phyloP scores from a whole-genome alignment of 2,113 vertebrate species.

The Dipodomys spectabilis region DNA sequence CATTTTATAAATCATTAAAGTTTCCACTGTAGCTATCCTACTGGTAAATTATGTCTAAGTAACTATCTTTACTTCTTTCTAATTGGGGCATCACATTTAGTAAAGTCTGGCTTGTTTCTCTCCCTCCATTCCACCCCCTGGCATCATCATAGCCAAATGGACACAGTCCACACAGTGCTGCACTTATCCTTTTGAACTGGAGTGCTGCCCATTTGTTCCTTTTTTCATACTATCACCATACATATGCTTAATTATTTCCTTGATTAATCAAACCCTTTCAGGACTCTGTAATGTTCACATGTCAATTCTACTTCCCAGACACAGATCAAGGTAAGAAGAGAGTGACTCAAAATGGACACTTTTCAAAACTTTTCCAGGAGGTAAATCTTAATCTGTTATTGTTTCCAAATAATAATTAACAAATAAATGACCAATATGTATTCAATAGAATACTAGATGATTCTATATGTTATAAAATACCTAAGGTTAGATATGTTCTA shows the following conservation, averaged over 20 bases:
- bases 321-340: neutral
- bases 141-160: neutral
- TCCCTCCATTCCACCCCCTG: neutral
- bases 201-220: neutral
- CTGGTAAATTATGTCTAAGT: conserved; percentile 63
- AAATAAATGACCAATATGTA: neutral
- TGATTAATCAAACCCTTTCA: conserved; percentile 21
- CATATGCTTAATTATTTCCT: neutral
- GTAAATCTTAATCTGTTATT: neutral
- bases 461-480: conserved; percentile 42
- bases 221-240: neutral
- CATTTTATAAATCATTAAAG: conserved; percentile 79
- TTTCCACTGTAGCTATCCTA: conserved; percentile 53
- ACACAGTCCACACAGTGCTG: neutral
- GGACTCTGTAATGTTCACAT: conserved; percentile 17
- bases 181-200: no score
- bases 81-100: conserved; percentile 34
- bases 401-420: neutral
- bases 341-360: neutral
- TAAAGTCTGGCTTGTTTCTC: neutral
- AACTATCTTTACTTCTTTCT: conserved; percentile 70
- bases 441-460: neutral
- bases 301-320: neutral
- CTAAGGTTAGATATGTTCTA: neutral
- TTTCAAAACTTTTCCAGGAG: neutral